Evolutionary conservation across 2,797 vertebrate species (phyloP).

Genomic region (Hipposideros larvatus): DNA sequence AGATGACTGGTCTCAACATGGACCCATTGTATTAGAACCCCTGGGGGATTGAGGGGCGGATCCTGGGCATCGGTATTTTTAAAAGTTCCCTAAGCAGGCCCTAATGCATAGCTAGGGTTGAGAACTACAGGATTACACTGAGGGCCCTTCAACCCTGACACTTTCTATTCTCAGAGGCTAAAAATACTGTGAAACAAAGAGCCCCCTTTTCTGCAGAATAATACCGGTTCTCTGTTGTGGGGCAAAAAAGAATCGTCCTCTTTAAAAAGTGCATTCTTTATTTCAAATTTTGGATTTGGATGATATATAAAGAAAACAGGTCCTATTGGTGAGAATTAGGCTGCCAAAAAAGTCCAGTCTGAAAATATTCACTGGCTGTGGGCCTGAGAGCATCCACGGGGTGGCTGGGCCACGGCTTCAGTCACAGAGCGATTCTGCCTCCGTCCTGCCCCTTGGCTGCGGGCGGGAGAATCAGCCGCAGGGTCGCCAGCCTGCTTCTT

Average conservation of each 20-base stretch:
- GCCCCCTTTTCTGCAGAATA: neutral
- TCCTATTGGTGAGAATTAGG: neutral
- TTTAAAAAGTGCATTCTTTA: neutral
- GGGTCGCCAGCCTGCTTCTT: neutral
- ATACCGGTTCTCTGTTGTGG: neutral
- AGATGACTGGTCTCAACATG: neutral
- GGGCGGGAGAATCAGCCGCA: neutral
- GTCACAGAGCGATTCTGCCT: neutral
- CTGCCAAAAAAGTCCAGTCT: conserved; percentile 31
- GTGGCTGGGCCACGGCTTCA: neutral
- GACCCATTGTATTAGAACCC: neutral
- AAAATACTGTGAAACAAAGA: conserved; percentile 33
- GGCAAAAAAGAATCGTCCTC: neutral
- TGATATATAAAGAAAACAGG: conserved; percentile 29
- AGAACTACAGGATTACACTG: neutral
- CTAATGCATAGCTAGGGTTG: neutral
- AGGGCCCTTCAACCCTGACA: neutral
- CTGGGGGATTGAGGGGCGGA: neutral
- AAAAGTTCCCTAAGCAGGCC: neutral
- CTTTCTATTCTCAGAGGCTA: conserved; percentile 28
- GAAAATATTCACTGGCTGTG: conserved; percentile 22
- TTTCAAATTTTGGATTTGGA: conserved; percentile 10
- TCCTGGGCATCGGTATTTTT: neutral
- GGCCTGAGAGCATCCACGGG: neutral
- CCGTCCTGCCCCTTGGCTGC: neutral